phyloP scores from a whole-genome alignment of 30 jellyfish, hydroid and myxozoan genomes.

The Pelagia noctiluca region DNA sequence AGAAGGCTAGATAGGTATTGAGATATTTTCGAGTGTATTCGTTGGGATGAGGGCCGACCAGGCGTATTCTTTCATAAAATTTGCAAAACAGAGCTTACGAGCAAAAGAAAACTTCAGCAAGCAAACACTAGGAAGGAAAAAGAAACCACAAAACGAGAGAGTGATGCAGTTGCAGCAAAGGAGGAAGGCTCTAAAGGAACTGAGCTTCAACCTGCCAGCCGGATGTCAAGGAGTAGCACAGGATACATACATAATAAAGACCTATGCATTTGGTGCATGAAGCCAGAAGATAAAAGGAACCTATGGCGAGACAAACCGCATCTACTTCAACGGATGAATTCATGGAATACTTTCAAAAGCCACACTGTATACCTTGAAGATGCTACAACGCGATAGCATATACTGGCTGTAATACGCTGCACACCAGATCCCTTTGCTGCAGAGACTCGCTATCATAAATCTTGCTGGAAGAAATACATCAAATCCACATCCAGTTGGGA shows the following conservation, averaged over 20 bases:
- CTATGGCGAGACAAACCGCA: conserved; percentile 41
- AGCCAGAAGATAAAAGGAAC: conserved; percentile 15
- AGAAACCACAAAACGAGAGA: conserved; percentile 20
- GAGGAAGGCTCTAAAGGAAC: conserved; percentile 33
- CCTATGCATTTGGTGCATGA: conserved; percentile 22
- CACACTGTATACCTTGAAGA: conserved; percentile 39
- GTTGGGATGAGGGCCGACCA: conserved; percentile 20
- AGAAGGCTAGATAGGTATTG: conserved; percentile 24
- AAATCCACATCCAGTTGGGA: conserved; percentile 22
- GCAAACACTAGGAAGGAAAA: conserved; percentile 9
- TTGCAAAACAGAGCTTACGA: conserved; percentile 4
- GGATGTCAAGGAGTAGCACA: conserved; percentile 45
- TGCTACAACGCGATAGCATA: conserved; percentile 34
- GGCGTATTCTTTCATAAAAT: conserved; percentile 13
- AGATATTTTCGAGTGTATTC: conserved; percentile 8
- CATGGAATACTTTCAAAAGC: conserved; percentile 23
- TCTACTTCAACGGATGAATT: conserved; percentile 35
- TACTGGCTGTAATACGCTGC: conserved; percentile 35
- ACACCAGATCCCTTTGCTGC: too few species aligned
- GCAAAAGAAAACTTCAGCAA: conserved; percentile 16
- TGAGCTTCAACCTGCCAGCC: conserved; percentile 38
- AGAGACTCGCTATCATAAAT: conserved; percentile 29
- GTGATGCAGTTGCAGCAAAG: conserved; percentile 19
- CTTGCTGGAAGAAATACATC: conserved; percentile 45
- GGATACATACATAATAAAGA: conserved; percentile 28